Evolutionary conservation across 2,888 invertebrate genomes (phyloP).

Genomic region (Doris montereyensis): DNA sequence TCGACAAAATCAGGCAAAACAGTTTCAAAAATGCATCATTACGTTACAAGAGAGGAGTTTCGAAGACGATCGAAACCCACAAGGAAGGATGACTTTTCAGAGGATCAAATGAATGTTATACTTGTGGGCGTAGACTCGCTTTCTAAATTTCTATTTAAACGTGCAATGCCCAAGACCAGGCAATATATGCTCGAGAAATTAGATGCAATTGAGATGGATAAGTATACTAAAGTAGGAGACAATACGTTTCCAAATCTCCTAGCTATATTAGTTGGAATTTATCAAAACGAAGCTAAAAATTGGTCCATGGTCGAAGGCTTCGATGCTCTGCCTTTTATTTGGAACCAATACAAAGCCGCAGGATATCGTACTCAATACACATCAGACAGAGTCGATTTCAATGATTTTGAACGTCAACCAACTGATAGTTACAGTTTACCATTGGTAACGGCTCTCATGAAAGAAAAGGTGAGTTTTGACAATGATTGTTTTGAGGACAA

Average conservation of each 20-base stretch:
- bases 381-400: constrained; percentile 85
- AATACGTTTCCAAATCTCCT: constrained; percentile 93
- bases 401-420: constrained; percentile 82
- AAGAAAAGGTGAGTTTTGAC: constrained; percentile 46
- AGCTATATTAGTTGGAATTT: constrained; percentile 78
- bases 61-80: not conserved
- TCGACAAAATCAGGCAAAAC: constrained; percentile 30
- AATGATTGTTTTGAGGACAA: constrained; percentile 79
- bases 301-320: constrained; percentile 24
- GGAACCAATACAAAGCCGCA: constrained; percentile 84
- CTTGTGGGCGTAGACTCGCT: constrained; percentile 88
- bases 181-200: constrained; percentile 78
- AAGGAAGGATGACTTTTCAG: not conserved
- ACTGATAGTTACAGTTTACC: constrained; percentile 88
- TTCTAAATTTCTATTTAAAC: constrained; percentile 86
- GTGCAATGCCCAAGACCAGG: constrained; percentile 83
- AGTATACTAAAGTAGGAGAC: constrained; percentile 94
- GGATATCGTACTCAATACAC: constrained; percentile 84
- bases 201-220: constrained; percentile 84
- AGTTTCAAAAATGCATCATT: constrained; percentile 52
- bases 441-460: constrained; percentile 77
- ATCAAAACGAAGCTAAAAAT: constrained; percentile 37
- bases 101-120: constrained; percentile 77
- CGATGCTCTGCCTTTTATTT: constrained; percentile 80
- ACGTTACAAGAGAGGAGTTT: constrained; percentile 40